phyloP scores from a whole-genome alignment of 2,797 vertebrate species.

The Argya squamiceps region DNA sequence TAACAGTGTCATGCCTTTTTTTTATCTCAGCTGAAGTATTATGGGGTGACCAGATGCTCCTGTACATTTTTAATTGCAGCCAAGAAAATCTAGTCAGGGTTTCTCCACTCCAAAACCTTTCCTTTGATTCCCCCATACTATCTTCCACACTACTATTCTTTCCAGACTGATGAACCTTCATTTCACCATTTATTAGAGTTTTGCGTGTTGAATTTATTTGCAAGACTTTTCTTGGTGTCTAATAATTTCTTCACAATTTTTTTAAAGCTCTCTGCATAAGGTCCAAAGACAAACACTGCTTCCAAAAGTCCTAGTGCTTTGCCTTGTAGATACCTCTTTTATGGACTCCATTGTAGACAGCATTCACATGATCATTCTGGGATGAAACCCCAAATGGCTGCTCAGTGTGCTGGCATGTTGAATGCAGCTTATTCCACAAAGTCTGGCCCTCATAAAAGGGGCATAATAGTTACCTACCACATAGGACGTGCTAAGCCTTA shows the following conservation, averaged over 20 bases:
- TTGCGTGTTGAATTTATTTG: not conserved
- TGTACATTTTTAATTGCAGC: not conserved
- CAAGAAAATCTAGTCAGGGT: not conserved
- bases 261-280: not conserved
- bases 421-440: not conserved
- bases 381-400: not conserved
- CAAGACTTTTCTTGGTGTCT: not conserved
- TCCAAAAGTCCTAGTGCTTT: not conserved
- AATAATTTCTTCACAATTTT: not conserved
- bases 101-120: not conserved
- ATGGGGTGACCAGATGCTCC: not conserved
- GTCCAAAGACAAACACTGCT: not conserved
- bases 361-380: not conserved
- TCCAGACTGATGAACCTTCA: not conserved
- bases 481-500: not conserved
- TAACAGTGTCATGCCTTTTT: not conserved
- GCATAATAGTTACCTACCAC: slow-evolving; percentile 30
- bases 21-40: not conserved
- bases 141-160: not conserved
- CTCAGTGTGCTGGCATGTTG: not conserved
- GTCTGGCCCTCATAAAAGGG: not conserved
- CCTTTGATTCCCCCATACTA: not conserved
- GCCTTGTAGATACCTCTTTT: not conserved
- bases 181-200: not conserved
- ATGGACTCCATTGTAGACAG: not conserved